Conservation (phyloP, 2,888 invertebrate genomes). For the Metalampra italica region DNA sequence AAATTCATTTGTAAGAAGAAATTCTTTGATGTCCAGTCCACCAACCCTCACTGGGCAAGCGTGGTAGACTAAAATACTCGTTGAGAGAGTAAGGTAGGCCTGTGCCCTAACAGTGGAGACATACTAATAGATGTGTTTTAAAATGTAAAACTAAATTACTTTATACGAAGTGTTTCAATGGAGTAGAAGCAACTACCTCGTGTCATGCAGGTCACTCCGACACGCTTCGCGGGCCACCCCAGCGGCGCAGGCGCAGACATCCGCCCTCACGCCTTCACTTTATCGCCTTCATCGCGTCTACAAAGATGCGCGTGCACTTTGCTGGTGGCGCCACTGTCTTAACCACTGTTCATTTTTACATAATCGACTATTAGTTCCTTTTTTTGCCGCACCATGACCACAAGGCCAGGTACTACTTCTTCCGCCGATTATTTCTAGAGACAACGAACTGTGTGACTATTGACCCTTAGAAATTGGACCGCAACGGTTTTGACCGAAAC, state of each 20-base stretch:
- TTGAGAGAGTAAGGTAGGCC: too few relatives aligned
- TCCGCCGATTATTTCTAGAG: constrained; percentile 59
- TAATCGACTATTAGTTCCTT: too few relatives aligned
- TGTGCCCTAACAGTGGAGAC: too few relatives aligned
- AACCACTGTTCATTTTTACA: too few relatives aligned
- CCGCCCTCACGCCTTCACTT: constrained; percentile 35
- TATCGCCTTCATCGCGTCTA: constrained; percentile 30
- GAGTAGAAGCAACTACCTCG: constrained; percentile 9
- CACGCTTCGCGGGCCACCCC: constrained; percentile 65
- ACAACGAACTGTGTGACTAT: constrained; percentile 46
- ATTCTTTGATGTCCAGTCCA: too few relatives aligned
- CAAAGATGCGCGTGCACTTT: neutral
- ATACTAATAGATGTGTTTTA: too few relatives aligned
- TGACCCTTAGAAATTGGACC: constrained; percentile 46
- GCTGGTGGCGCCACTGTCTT: too few relatives aligned
- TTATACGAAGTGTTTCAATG: neutral
- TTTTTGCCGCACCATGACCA: too few relatives aligned
- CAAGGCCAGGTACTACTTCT: constrained; percentile 14
- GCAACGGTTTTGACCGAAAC: constrained; percentile 4
- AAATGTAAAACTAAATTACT: neutral
- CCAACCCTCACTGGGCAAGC: too few relatives aligned
- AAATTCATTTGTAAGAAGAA: too few relatives aligned
- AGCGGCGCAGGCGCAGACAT: constrained; percentile 20
- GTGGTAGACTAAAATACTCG: too few relatives aligned
- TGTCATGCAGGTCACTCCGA: constrained; percentile 28